Evolutionary conservation across 2,888 invertebrate genomes (phyloP).

Genomic region (Augochlorella aurata): DNA sequence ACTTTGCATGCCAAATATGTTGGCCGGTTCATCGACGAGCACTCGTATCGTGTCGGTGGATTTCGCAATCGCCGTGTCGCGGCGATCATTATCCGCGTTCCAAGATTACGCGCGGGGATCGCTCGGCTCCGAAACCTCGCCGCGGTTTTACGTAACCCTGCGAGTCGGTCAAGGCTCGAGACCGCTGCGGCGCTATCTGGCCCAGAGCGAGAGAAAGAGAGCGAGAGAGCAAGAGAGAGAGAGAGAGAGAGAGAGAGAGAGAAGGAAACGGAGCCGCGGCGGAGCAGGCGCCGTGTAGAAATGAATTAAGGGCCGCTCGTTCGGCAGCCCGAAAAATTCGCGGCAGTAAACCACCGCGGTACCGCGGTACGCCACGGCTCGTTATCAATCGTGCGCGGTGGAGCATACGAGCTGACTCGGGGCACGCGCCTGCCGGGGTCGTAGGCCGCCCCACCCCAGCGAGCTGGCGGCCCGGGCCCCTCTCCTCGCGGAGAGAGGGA

Average conservation of each 20-base stretch:
- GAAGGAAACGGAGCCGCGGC: background rate
- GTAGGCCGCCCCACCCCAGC: conserved; percentile 65
- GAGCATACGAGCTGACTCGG: conserved; percentile 73
- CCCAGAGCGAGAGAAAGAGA: background rate
- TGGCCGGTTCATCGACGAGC: background rate
- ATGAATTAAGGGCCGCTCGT: conserved; percentile 39
- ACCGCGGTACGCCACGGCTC: conserved; percentile 56
- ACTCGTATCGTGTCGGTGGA: background rate
- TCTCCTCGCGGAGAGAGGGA: conserved; percentile 36
- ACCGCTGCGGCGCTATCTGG: background rate
- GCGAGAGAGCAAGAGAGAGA: no score
- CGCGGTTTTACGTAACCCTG: conserved; percentile 21
- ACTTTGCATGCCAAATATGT: background rate
- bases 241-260: no score
- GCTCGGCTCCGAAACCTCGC: conserved; percentile 3
- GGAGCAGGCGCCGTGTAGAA: conserved; percentile 4
- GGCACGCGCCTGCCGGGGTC: conserved; percentile 78
- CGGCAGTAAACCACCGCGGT: conserved; percentile 50
- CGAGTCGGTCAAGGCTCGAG: conserved; percentile 45
- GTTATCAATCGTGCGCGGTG: conserved; percentile 70
- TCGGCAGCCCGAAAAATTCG: conserved; percentile 45
- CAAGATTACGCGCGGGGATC: background rate
- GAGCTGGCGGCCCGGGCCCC: conserved; percentile 51
- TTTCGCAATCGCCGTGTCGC: background rate
- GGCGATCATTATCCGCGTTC: background rate